Conservation (phyloP, 2,797 vertebrate genomes). For the Basileuterus tristriatus region DNA sequence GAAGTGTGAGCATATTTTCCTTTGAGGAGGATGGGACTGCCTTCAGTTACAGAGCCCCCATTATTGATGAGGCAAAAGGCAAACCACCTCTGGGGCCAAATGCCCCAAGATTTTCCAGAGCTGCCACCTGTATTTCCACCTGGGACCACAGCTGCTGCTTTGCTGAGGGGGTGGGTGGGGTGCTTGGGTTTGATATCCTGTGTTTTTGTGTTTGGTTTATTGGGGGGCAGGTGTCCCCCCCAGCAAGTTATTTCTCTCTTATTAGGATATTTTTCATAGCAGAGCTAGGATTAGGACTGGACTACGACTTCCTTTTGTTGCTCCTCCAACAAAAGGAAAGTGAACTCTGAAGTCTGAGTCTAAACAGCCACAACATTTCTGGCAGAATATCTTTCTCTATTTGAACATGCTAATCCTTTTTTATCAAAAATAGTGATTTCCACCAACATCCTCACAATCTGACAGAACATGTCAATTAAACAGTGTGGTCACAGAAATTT, state of each 20-base stretch:
- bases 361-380: background rate
- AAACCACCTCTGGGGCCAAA: background rate
- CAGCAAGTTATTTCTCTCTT: background rate
- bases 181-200: background rate
- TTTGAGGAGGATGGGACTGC: background rate
- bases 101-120: background rate
- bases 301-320: background rate
- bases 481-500: background rate
- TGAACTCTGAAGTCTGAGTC: background rate
- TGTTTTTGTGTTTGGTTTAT: accelerated
- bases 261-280: background rate
- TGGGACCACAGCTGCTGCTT: background rate
- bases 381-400: background rate
- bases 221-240: accelerated
- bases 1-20: background rate
- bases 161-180: accelerated
- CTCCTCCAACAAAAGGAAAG: background rate
- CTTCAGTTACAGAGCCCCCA: background rate
- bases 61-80: background rate
- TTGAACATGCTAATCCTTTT: background rate
- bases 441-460: background rate
- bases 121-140: background rate
- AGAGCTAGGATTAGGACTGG: background rate
- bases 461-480: background rate
- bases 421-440: background rate